phyloP scores from a whole-genome alignment of 2,888 invertebrate species.

The Pinctada fucata region DNA sequence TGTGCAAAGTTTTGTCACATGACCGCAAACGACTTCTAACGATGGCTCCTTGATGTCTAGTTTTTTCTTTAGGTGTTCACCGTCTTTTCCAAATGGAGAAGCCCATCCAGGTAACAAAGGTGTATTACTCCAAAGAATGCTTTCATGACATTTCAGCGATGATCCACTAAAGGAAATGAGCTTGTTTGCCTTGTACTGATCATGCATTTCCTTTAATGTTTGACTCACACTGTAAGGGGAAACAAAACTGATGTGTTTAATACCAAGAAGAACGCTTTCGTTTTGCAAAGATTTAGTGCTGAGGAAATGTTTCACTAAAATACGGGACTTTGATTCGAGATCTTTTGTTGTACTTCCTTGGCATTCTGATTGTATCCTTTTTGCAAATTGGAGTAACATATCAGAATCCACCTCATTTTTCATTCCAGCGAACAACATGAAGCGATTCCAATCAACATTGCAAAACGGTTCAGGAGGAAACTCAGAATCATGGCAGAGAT shows the following conservation, averaged over 20 bases:
- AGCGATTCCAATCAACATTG: slow-evolving; percentile 19
- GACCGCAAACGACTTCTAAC: slow-evolving; percentile 35
- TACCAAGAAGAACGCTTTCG: slow-evolving; percentile 2
- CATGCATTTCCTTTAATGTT: slow-evolving; percentile 3
- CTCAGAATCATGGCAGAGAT: not conserved
- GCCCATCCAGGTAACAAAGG: slow-evolving; percentile 33
- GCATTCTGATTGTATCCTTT: slow-evolving; percentile 23
- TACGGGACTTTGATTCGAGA: slow-evolving; percentile 22
- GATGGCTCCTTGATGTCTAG: slow-evolving; percentile 43
- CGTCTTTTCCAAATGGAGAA: not conserved
- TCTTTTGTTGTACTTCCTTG: not conserved
- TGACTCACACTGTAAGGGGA: slow-evolving; percentile 23
- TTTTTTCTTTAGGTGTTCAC: not conserved
- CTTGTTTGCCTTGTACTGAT: slow-evolving; percentile 13
- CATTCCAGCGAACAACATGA: slow-evolving; percentile 42
- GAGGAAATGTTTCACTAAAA: slow-evolving; percentile 23
- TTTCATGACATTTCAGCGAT: not conserved
- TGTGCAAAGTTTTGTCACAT: slow-evolving; percentile 45
- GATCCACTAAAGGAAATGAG: slow-evolving; percentile 44
- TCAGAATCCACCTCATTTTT: slow-evolving; percentile 28
- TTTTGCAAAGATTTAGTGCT: not conserved
- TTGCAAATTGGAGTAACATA: slow-evolving; percentile 44
- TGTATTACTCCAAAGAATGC: slow-evolving; percentile 40
- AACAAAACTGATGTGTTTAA: slow-evolving; percentile 42
- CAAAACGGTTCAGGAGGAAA: slow-evolving; percentile 39